Conservation (phyloP, 1,140 invertebrate species). For the Scaptomyza hsui region DNA sequence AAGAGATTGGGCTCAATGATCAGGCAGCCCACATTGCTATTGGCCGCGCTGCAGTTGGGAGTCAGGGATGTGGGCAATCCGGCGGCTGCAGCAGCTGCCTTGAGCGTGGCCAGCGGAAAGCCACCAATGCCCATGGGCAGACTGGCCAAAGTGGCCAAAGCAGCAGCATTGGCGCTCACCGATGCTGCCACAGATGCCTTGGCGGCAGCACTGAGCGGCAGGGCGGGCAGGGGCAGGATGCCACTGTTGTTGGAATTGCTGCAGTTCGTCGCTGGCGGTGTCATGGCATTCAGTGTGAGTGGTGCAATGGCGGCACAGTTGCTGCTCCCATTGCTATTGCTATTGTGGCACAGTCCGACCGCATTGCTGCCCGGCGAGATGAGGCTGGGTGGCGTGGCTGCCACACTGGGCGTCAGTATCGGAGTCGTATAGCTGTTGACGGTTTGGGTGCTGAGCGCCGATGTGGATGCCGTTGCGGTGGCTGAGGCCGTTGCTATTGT, state of each 20-base stretch:
- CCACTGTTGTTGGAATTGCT: conserved; percentile 45
- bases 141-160: conserved; percentile 56
- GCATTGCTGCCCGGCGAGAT: conserved; percentile 57
- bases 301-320: conserved; percentile 70
- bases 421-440: conserved; percentile 63
- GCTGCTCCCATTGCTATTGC: conserved; percentile 61
- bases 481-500: conserved; percentile 64
- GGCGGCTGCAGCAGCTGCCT: conserved; percentile 66
- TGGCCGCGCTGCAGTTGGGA: conserved; percentile 44
- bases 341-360: conserved; percentile 35
- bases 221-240: conserved; percentile 60
- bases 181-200: conserved; percentile 30
- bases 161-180: conserved; percentile 51
- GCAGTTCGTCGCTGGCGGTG: conserved; percentile 46
- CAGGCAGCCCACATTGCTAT: conserved; percentile 72
- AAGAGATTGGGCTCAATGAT: conserved; percentile 82
- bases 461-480: conserved; percentile 27
- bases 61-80: conserved; percentile 47
- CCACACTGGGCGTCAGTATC: conserved; percentile 54
- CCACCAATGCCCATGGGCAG: conserved; percentile 57
- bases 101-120: conserved; percentile 64
- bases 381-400: conserved; percentile 55
- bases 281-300: conserved; percentile 52
- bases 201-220: conserved; percentile 44
- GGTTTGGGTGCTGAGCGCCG: conserved; percentile 49